Evolutionary conservation across 1,140 invertebrate genomes (phyloP), one percentile per base, ranked within the genome.

Genomic region (Rhizoglyphus robini): DNA sequence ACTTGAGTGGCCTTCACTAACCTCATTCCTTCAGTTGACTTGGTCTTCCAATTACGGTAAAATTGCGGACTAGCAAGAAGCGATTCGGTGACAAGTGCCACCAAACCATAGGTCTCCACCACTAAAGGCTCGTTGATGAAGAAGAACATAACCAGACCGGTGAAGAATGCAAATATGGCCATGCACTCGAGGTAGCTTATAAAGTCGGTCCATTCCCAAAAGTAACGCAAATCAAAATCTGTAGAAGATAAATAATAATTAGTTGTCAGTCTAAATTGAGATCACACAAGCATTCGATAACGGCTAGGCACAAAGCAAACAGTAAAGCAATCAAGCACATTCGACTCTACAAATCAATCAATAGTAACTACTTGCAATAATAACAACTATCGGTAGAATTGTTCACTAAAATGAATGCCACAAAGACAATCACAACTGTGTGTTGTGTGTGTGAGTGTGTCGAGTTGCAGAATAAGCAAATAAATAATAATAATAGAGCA

Each of bases 121-220:
- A 92, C 93, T 69, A 86, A 78, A 20, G 82, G 76, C 70, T 86
- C 81, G 70, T 88, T 83, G 63, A 92, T 80, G 73, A 97, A 83
- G 46, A 96, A 72, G 77, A 90, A 96, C 74, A 91, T 96, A 31
- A 95, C 72, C 23, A 90, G 74, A 38, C 88, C 87, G 27, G 88
- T 83, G 4, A 87, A 74, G 20, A 87, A 82, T 61, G 87, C 86
- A 76, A 99, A 94, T 1, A 88, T 79, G 54, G 88, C 76, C 79
- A 95, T 85, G 74, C 92, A 98, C 73, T 96, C 87, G 67, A 98
- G 72, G 73, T 97, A 99, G 49, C 92, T 96, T 74, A 88, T 85
- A 75, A 98, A 96, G 78, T 98, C 93, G 65, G 92, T 96, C 96
- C 96, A 99, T 73, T 89, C 87, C 96, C 96, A 99, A 29, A 67